Conservation (phyloP, 2,888 invertebrate species). For the Chymomyza procnemis region DNA sequence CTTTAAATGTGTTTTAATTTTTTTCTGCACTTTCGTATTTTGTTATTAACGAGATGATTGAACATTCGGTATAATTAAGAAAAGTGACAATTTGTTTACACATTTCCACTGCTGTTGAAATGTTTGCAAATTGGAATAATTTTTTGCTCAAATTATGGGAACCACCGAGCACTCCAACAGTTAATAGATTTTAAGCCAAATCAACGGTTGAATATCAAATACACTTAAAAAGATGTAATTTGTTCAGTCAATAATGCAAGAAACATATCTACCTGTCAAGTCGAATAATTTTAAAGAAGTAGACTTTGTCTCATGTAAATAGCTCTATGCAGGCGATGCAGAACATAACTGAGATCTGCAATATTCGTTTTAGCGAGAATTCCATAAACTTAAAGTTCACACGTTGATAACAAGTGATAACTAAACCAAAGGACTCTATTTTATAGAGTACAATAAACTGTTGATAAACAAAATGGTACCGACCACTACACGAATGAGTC, state of each 20-base stretch:
- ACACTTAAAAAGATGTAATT: not conserved
- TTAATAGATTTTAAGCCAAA: not conserved
- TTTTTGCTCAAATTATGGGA: constrained; percentile 24
- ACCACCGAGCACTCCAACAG: constrained; percentile 33
- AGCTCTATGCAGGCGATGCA: too few relatives aligned
- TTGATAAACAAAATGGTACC: constrained; percentile 26
- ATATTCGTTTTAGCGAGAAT: too few relatives aligned
- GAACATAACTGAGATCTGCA: too few relatives aligned
- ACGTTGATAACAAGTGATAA: not conserved
- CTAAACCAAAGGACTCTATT: not conserved
- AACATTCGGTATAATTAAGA: not conserved
- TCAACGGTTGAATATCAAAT: not conserved
- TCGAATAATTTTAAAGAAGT: too few relatives aligned
- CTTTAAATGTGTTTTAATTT: constrained; percentile 17
- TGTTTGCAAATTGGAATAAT: not conserved
- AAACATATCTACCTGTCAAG: too few relatives aligned
- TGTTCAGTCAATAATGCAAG: too few relatives aligned
- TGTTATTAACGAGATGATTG: constrained; percentile 5
- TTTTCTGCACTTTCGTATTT: not conserved
- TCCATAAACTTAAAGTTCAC: too few relatives aligned
- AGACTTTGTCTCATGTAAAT: too few relatives aligned
- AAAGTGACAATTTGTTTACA: not conserved
- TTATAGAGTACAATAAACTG: constrained; percentile 48
- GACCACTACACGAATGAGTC: constrained; percentile 49
- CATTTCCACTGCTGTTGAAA: not conserved